phyloP scores from a whole-genome alignment of 1,140 invertebrate species.

The Reticulitermes speratus region DNA sequence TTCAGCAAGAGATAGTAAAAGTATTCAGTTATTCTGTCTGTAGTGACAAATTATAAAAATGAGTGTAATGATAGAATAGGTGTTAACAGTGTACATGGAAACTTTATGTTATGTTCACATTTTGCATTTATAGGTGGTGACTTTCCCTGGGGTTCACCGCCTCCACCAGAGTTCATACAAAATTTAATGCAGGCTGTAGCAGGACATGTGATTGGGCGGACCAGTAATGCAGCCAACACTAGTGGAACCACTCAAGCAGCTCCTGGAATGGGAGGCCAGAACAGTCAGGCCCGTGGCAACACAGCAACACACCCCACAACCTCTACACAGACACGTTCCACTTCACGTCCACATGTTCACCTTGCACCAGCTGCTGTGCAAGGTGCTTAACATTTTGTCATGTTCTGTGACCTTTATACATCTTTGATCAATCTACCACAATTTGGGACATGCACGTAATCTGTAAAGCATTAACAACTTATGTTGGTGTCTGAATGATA shows the following conservation, averaged over 20 bases:
- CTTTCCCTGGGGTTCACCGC: conserved; percentile 43
- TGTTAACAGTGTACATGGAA: too few relatives aligned
- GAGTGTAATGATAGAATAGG: too few relatives aligned
- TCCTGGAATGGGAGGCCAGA: conserved; percentile 32
- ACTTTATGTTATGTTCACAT: not conserved
- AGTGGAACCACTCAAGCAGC: not conserved
- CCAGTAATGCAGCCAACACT: not conserved
- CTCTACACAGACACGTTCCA: conserved; percentile 64
- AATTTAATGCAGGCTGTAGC: conserved; percentile 61
- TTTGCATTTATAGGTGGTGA: conserved; percentile 28
- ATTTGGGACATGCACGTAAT: too few relatives aligned
- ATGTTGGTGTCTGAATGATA: too few relatives aligned
- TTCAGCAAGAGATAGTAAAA: too few relatives aligned
- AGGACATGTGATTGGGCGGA: conserved; percentile 35
- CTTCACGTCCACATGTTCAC: conserved; percentile 63
- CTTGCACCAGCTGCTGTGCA: conserved; percentile 41
- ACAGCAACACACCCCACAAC: conserved; percentile 65
- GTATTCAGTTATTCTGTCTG: too few relatives aligned
- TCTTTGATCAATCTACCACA: too few relatives aligned
- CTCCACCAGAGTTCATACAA: conserved; percentile 55
- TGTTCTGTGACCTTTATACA: too few relatives aligned
- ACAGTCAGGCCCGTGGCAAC: conserved; percentile 51
- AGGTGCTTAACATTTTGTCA: not conserved
- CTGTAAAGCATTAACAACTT: too few relatives aligned
- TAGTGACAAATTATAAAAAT: too few relatives aligned